Evolutionary conservation across 1,140 invertebrate genomes (phyloP).

Genomic region (Micrasema longulum): DNA sequence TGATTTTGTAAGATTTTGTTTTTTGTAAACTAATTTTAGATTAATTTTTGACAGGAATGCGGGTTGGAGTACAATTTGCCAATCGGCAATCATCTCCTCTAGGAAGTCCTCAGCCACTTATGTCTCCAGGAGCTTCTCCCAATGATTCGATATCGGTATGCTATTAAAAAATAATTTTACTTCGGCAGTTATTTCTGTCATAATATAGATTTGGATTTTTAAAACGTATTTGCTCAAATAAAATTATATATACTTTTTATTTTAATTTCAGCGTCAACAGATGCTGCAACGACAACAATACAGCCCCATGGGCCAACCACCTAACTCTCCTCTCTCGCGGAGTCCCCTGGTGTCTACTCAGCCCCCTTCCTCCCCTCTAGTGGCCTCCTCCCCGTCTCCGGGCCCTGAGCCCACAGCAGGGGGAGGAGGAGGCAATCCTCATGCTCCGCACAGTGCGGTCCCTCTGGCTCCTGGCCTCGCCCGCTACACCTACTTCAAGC

Average conservation of each 20-base stretch:
- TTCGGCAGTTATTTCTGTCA: too few relatives aligned
- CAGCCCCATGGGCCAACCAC: slow-evolving; percentile 70
- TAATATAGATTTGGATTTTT: too few relatives aligned
- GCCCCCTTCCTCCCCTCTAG: slow-evolving; percentile 57
- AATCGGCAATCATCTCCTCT: slow-evolving; percentile 65
- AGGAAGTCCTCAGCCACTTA: slow-evolving; percentile 66
- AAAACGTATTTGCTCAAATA: too few relatives aligned
- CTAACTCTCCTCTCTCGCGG: slow-evolving; percentile 74
- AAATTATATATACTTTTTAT: too few relatives aligned
- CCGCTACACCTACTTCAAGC: slow-evolving; percentile 70
- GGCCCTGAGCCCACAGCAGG: slow-evolving; percentile 38
- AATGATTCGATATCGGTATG: slow-evolving; percentile 59
- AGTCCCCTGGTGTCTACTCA: slow-evolving; percentile 68
- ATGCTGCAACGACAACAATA: slow-evolving; percentile 66
- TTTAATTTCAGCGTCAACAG: slow-evolving; percentile 63
- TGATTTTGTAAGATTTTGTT: too few relatives aligned
- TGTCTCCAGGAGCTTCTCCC: slow-evolving; percentile 63
- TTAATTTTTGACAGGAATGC: slow-evolving; percentile 65
- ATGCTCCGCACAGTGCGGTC: slow-evolving; percentile 69
- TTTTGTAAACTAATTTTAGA: too few relatives aligned
- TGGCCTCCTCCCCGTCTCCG: slow-evolving; percentile 62
- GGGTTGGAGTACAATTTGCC: slow-evolving; percentile 63
- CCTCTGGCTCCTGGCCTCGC: slow-evolving; percentile 63
- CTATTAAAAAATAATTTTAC: too few relatives aligned
- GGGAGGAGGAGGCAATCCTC: slow-evolving; percentile 67